Base-by-base conservation (phyloP, 2,113 vertebrate species). In the Gadus macrocephalus region DNA sequence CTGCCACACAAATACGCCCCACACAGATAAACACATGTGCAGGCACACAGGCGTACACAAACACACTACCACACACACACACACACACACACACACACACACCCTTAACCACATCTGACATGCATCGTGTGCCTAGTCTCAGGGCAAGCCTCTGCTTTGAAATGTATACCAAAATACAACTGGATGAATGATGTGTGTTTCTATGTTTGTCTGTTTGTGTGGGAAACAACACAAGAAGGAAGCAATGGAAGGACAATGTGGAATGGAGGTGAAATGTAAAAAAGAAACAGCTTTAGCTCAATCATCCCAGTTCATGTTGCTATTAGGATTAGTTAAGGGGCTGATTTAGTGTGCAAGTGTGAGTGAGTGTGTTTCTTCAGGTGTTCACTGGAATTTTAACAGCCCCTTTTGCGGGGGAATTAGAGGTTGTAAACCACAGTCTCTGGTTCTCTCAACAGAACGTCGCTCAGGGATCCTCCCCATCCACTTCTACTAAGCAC, bases 81-180 rank as follows among this genome's bases (percentile, higher is more conserved):
- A 25, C 61, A 27, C 61, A 62, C 20, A 27, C 22, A 27, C 61
- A 62, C 61, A 27, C 20, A 27, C 61, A 62, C 61, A 62, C 61
- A 62, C 61, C 27, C 73, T 56, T 73, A 80, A 78, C 68, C 69
- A 67, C 75, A 83, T 78, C 55, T 74, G 80, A 83, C 76, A 78
- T 70, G 59, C 66, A 55, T 68, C 72, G 75, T 17, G 17, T 59
- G 60, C 59, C 80, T 35, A 69, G 62, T 70, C 76, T 73, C 31
- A 76, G 67, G 62, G 75, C 28, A 14, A n/a, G 17, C 74, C 79
- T 76, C 68, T 66, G 68, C 66, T 75, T 68, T 15, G 60, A 66
- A 80, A 27, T 66, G 49, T 42, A 7, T 15, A 73, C 31, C 25
- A 65, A 74, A 49, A 49, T 14, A 1, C 8, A 49, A 49, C 42